Evolutionary conservation across 2,113 vertebrate genomes (phyloP).

Genomic region (Carassius auratus): DNA sequence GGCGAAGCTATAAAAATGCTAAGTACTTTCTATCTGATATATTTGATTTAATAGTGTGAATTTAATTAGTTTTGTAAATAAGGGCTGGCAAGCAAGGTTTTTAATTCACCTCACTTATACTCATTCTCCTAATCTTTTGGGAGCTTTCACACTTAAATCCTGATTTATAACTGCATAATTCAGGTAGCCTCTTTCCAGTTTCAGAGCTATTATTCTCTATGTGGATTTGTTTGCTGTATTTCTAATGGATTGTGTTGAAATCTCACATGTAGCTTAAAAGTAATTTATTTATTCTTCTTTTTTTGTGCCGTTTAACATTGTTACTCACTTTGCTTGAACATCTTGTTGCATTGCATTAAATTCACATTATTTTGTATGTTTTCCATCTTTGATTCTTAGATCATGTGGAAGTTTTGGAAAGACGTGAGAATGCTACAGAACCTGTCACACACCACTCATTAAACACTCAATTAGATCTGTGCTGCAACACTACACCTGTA

Average conservation of each 20-base stretch:
- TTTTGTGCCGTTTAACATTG: neutral
- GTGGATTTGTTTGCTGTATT: conserved; percentile 23
- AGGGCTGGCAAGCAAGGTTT: conserved; percentile 43
- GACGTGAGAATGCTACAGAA: neutral
- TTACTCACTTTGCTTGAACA: neutral
- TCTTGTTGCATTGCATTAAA: too few species aligned
- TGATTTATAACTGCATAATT: conserved; percentile 35
- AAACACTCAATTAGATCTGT: neutral
- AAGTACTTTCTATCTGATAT: conserved; percentile 52
- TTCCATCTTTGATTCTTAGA: neutral
- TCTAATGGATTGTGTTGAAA: conserved; percentile 20
- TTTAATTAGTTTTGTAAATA: conserved; percentile 55
- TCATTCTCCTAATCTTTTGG: conserved; percentile 43
- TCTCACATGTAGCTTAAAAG: neutral
- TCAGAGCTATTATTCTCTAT: neutral
- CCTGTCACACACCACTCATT: neutral
- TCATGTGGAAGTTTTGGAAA: conserved; percentile 3
- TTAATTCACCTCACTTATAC: conserved; percentile 40
- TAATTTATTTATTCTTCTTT: too few species aligned
- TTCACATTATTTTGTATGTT: neutral
- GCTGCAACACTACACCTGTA: neutral
- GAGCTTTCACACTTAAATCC: conserved; percentile 37
- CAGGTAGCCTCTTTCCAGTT: conserved; percentile 8
- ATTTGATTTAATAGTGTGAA: conserved; percentile 52
- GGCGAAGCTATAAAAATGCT: conserved; percentile 50